Evolutionary conservation across 2,797 vertebrate species (phyloP).

Genomic region (Acanthornis magna): DNA sequence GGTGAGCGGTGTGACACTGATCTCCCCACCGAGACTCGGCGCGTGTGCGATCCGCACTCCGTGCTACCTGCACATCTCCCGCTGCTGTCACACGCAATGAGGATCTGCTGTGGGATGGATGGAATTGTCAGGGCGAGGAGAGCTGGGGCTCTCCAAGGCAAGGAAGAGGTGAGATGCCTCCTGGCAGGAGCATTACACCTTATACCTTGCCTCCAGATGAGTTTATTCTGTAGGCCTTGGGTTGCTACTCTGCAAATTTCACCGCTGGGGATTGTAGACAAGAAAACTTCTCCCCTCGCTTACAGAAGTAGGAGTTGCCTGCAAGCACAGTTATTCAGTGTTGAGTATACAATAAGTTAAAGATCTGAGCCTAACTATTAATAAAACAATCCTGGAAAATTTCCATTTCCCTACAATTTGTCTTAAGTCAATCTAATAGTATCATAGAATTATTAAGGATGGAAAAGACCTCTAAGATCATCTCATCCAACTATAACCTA

Average conservation of each 20-base stretch:
- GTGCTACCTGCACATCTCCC: background rate
- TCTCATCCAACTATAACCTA: background rate
- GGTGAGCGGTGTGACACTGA: background rate
- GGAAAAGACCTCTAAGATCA: background rate
- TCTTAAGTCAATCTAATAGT: background rate
- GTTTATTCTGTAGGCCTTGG: background rate
- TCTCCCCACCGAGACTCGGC: accelerated
- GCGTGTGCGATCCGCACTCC: accelerated
- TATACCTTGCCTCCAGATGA: background rate
- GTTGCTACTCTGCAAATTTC: background rate
- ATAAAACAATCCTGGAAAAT: background rate
- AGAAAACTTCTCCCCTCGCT: background rate
- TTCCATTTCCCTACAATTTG: background rate
- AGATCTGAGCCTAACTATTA: background rate
- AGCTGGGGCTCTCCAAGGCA: background rate
- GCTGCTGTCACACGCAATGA: accelerated
- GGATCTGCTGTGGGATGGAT: background rate
- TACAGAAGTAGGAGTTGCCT: background rate
- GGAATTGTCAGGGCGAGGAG: accelerated
- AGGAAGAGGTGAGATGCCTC: background rate
- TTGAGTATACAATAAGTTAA: background rate
- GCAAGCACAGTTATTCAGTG: background rate
- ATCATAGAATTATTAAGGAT: too few species aligned
- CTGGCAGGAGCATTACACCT: background rate
- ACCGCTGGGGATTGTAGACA: background rate